Base-by-base conservation (phyloP, 30 jellyfish, hydroid and myxozoan genomes). In the Aurelia coerulea region DNA sequence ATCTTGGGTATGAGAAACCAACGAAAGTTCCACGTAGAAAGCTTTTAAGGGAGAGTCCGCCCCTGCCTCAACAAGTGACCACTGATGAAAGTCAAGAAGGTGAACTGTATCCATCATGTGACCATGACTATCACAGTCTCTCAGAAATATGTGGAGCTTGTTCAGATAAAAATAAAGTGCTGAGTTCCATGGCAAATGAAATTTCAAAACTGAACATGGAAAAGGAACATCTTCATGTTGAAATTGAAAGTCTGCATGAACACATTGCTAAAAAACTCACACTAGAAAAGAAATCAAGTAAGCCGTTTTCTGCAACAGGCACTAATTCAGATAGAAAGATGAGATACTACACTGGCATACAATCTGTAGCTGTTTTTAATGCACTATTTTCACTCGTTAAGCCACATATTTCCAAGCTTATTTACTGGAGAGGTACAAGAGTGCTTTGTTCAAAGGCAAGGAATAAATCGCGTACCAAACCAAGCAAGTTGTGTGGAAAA, bases 391-490 rank as follows among this genome's bases (percentile, higher is more conserved):
- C 78, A 51, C 77, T 77, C 14, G 13, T 77, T 62, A 18, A 32
- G 23, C 88, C 79, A 77, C 62, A 59, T 8, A 49, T 77, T 10
- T 52, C 41, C 8, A 77, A 77, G 79, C 76, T 77, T 31, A 77
- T 34, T 62, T 77, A 77, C 79, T 77, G 79, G 88, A 77, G 88
- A 13, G 88, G 88, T 59, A 8, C 17, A 52, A 77, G 58, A 37
- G 50, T 2, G 10, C 49, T 13, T 17, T 65, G 16, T 41, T 14
- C 65, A 52, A 23, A 37, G 58, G 15, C 51, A 77, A 64, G 13
- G 29, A 49, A 60, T 1, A 62, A 52, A n/a, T 52, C 35, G 17
- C 83, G 50, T 39, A 39, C 50, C 50, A 39, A 39, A 46, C 62
- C 83, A 73, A 23, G 10, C 39, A 46, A 50, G 69, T 29, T 23